Evolutionary conservation across 2,888 invertebrate species (phyloP).

Genomic region (Cantharis rustica): DNA sequence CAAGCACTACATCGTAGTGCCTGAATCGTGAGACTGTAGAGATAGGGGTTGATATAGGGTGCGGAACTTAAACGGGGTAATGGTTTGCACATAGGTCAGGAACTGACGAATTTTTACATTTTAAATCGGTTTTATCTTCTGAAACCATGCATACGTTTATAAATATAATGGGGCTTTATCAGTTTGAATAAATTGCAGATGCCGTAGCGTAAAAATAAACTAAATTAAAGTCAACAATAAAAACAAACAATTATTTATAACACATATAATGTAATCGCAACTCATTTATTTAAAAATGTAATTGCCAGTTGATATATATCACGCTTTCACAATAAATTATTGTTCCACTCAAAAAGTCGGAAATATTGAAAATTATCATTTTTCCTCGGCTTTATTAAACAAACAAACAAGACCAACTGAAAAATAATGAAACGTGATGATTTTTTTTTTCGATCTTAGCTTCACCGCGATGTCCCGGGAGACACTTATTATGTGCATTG

Average conservation of each 20-base stretch:
- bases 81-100: slow-evolving; percentile 30
- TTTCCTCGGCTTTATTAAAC: not conserved
- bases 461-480: not conserved
- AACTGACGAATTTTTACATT: slow-evolving; percentile 28
- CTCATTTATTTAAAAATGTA: not conserved
- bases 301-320: not conserved
- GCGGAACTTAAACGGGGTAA: slow-evolving; percentile 29
- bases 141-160: slow-evolving; percentile 24
- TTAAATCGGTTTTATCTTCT: slow-evolving; percentile 27
- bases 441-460: not conserved
- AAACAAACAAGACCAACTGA: not conserved
- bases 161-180: slow-evolving; percentile 21
- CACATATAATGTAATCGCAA: not conserved
- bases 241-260: not conserved
- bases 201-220: not conserved
- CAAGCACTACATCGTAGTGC: slow-evolving; percentile 11
- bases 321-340: not conserved
- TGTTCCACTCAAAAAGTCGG: not conserved
- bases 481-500: not conserved
- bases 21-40: slow-evolving; percentile 15
- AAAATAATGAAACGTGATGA: not conserved
- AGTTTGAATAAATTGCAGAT: slow-evolving; percentile 10
- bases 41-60: slow-evolving; percentile 21
- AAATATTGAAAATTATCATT: not conserved
- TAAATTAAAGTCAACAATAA: not conserved